phyloP scores from a whole-genome alignment of 2,113 vertebrate species.

The Chrysemys picta region DNA sequence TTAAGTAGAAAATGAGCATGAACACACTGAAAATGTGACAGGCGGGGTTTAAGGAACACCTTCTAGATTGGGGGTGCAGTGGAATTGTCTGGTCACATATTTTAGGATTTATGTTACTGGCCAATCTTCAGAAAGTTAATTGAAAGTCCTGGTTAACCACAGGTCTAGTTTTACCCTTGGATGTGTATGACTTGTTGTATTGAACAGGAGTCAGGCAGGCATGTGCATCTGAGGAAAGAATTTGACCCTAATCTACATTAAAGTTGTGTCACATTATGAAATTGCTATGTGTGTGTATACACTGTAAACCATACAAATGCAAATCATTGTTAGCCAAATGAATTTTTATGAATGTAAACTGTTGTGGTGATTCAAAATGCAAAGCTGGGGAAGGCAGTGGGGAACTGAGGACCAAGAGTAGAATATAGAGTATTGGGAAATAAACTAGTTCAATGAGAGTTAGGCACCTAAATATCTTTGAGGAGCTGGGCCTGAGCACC shows the following conservation, averaged over 20 bases:
- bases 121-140: background rate
- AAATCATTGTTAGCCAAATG: background rate
- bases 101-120: accelerated
- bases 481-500: background rate
- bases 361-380: background rate
- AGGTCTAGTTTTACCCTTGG: background rate
- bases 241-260: background rate
- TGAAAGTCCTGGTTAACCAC: background rate
- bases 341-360: slow-evolving; percentile 13
- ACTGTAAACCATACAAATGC: background rate
- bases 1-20: slow-evolving; percentile 42
- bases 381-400: background rate
- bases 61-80: background rate
- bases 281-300: background rate
- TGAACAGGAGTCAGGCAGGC: background rate
- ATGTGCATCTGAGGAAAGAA: background rate
- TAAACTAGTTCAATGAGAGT: background rate
- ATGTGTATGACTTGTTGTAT: background rate
- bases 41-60: slow-evolving; percentile 33
- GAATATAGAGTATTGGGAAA: background rate
- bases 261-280: background rate
- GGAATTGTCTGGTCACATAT: background rate
- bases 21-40: slow-evolving; percentile 11
- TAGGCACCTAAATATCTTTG: background rate
- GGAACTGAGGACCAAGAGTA: background rate